Base-by-base conservation (phyloP, 2,797 vertebrate species). In the Rhynchonycteris naso region DNA sequence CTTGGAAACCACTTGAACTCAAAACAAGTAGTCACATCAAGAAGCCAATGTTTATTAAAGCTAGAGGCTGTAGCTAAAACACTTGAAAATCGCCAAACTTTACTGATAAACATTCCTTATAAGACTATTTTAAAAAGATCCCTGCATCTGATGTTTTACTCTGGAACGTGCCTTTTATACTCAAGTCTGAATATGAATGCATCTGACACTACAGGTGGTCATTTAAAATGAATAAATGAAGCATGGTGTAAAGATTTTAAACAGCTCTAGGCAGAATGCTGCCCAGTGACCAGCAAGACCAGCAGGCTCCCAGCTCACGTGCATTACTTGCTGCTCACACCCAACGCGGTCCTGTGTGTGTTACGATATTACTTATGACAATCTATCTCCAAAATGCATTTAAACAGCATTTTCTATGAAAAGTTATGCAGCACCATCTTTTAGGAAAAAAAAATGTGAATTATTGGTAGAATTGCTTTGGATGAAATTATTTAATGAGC, bases 321-420 rank as follows among this genome's bases (percentile, higher is more conserved):
- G 28, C 5, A 11, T 11, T 5, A 19, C 26, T 11, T 5, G 11
- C 26, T 1, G 56, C 35, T 21, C 19, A 21, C 19, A 8, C 38
- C 22, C n/a, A 3, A 2, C 28, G 0, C 22, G 43, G 38, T 3
- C 43, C 35, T 6, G 0, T 1, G 19, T 61, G 54, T 7, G 56
- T n/a, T 10, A 11, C n/a, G 50, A 47, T 0, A 5, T 6, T 19
- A 7, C 54, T 47, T 13, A 38, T 4, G 15, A 52, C 56, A 75
- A n/a, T 15, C 74, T 4, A 2, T n/a, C 75, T 50, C 56, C 15
- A 26, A 28, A 71, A 33, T 5, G 50, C 54, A 52, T 11, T 30
- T 10, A n/a, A 52, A 68, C 5, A n/a, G 35, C 80, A n/a, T 30
- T 43, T 58, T 47, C 35, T 58, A 2, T 18, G 56, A 50, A 61